Percentiles rank a stretch among this genome's conserved stretches.
phyloP scores from a whole-genome alignment of 2,797 vertebrate species.

The Amphiprion clarkii region DNA sequence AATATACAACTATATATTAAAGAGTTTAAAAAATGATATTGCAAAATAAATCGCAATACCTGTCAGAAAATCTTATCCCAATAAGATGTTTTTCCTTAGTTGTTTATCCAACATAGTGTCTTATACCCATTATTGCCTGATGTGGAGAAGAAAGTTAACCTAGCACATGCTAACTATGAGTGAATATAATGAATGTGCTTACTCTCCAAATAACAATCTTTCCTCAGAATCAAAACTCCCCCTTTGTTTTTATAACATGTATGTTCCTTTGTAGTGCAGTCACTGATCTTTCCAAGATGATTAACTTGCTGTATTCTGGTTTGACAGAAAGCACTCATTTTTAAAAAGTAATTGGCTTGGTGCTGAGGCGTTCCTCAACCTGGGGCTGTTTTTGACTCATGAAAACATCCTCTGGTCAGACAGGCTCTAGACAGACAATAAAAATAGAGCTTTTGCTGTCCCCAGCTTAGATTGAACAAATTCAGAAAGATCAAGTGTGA shows the following conservation, averaged over 20 bases:
- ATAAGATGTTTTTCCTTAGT: too few species aligned
- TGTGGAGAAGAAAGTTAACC: too few species aligned
- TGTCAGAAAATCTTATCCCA: too few species aligned
- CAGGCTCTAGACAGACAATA: constrained; percentile 31
- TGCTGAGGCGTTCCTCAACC: constrained; percentile 35
- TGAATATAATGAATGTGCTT: too few species aligned
- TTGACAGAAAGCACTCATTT: constrained; percentile 48
- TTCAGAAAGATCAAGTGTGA: constrained; percentile 14
- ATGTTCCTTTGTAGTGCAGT: background rate
- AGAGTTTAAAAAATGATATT: too few species aligned
- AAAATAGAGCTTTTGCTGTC: constrained; percentile 40
- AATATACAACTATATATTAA: too few species aligned
- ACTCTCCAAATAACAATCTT: too few species aligned
- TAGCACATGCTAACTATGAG: too few species aligned
- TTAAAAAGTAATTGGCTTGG: constrained; percentile 48
- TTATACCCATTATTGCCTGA: too few species aligned
- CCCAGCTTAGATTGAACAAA: background rate
- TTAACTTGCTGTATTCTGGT: constrained; percentile 38
- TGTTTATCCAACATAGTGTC: too few species aligned
- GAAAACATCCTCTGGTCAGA: constrained; percentile 45
- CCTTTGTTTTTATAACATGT: background rate
- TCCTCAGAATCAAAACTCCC: too few species aligned
- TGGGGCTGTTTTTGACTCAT: constrained; percentile 39
- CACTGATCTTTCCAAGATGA: constrained; percentile 19
- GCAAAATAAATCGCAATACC: too few species aligned